Base-by-base conservation (phyloP, 2,888 invertebrate species). In the Pseudolycoriella hygida region DNA sequence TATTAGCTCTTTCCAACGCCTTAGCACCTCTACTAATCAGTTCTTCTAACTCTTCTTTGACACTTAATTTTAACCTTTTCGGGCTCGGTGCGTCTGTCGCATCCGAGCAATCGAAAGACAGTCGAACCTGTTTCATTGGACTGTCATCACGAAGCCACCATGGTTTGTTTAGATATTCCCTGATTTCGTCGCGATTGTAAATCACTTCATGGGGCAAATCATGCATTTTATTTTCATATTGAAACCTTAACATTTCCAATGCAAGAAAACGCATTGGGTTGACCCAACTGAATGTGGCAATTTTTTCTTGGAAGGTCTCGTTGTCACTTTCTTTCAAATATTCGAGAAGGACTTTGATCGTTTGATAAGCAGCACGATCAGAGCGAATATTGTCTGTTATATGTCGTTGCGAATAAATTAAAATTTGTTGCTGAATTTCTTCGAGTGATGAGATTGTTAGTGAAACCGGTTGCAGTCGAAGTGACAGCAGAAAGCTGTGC, bases 211-310 rank as follows among this genome's bases (percentile, higher is more conserved):
- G 17, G 1, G 60, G 57, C 6, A 58, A 38, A 2, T 37, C 45
- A 6, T 40, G 18, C 6, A 41, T 18, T 2, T 38, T 41, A 12
- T 15, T 25, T n/a, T 43, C 38, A 46, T 44, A 44, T 19, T 42
- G 42, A 30, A 46, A 46, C 17, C 20, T 12, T 18, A 42, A 14
- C 37, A 45, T 11, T n/a, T 50, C 49, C 10, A 53, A 51, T 37
- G 60, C 54, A 40, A 60, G 53, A 2, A 56, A 50, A 30, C 58
- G 56, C 1, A 64, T 46, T 5, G 64, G 48, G 1, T 53, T 51
- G 25, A 62, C 38, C 53, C 58, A 63, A 38, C 56, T 57, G 17
- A 51, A 45, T 1, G 51, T 50, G 1, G 45, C 40, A 12, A 37
- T 32, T 25, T 43, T 31, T 14, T 42, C 6, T 11, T 45, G 18